A percentile compares a stretch with the other conserved stretches of the same genome.
phyloP scores from a whole-genome alignment of 2,113 vertebrate genomes.

The Dryoscopus gambensis region DNA sequence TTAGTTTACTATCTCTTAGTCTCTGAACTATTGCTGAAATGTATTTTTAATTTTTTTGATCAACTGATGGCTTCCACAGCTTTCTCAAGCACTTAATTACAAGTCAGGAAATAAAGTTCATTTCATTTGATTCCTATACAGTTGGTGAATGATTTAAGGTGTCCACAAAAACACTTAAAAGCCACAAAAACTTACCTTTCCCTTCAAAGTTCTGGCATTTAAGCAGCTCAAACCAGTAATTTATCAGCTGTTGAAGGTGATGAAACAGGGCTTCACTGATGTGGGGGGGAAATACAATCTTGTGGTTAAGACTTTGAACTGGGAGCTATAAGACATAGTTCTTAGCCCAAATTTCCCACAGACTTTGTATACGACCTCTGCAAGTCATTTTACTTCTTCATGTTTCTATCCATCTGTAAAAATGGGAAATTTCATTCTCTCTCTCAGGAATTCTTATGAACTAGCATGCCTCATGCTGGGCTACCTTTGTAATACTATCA shows the following conservation, averaged over 20 bases:
- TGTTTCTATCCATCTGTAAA: background rate
- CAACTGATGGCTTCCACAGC: background rate
- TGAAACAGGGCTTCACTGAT: background rate
- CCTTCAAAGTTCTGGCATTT: background rate
- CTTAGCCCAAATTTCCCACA: background rate
- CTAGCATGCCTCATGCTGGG: background rate
- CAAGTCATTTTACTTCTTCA: background rate
- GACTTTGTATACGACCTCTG: background rate
- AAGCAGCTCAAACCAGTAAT: background rate
- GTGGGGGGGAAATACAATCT: background rate
- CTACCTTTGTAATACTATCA: background rate
- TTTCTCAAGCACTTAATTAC: background rate
- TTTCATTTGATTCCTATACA: background rate
- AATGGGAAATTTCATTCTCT: background rate
- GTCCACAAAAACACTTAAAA: background rate
- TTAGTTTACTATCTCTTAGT: background rate
- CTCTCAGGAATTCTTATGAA: background rate
- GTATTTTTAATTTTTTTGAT: background rate
- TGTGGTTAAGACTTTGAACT: background rate
- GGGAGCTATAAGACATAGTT: background rate
- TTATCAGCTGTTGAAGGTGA: conserved; percentile 15
- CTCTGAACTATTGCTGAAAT: background rate
- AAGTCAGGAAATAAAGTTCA: background rate
- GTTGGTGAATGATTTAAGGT: background rate
- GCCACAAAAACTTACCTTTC: background rate